A percentile compares a stretch with the other conserved stretches of the same genome.
Conservation (phyloP, 2,797 vertebrate genomes). For the Vipera latastei region DNA sequence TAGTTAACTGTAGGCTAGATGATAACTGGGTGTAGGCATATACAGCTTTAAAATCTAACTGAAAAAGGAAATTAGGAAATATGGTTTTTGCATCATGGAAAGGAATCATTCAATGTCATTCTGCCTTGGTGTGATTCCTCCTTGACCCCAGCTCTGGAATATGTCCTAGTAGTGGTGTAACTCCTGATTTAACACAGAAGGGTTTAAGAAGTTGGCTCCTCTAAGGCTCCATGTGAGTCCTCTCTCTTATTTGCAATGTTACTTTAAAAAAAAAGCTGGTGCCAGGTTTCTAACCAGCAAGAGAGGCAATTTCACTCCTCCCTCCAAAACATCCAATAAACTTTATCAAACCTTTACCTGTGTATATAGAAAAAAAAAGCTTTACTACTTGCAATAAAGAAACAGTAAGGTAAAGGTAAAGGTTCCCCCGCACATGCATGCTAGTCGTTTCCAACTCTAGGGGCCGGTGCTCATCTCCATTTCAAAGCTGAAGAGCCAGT, state of each 20-base stretch:
- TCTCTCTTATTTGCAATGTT: neutral
- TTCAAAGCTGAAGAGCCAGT: too few species aligned
- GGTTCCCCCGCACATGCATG: too few species aligned
- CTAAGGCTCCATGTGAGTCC: neutral
- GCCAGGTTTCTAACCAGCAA: neutral
- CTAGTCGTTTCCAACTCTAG: too few species aligned
- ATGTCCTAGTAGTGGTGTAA: neutral
- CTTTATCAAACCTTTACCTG: neutral
- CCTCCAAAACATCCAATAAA: neutral
- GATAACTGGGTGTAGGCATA: neutral
- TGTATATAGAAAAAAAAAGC: neutral
- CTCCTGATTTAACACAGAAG: neutral
- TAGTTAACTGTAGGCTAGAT: neutral
- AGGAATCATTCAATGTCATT: neutral
- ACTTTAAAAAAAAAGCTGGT: neutral
- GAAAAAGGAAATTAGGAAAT: neutral
- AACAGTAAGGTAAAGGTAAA: neutral
- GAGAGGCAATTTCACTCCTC: neutral
- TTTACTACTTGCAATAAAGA: neutral
- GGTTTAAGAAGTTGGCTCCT: neutral
- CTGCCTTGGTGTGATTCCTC: neutral
- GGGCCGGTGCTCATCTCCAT: too few species aligned
- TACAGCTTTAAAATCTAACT: neutral
- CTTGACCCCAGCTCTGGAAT: neutral
- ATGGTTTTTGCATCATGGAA: neutral